Base-by-base conservation (phyloP, 2,888 invertebrate species). In the Acrobasis consociella region DNA sequence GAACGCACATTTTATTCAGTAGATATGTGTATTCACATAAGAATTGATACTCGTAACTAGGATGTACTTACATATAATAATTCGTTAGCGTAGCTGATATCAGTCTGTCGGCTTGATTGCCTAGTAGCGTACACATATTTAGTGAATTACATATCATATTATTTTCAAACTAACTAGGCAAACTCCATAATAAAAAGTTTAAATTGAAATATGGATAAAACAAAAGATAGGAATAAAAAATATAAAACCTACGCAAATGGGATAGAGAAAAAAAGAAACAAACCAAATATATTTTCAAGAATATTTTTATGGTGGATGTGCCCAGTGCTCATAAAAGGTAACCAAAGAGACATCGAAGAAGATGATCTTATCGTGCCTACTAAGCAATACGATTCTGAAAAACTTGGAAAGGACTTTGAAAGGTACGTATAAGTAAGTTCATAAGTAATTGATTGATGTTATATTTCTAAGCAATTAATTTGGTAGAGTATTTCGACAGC, bases 281-380 rank as follows among this genome's bases (percentile, higher is more conserved):
- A 84, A n/a, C 87, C 90, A 0, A 90, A 89, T 66, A 64, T 87
- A 53, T 65, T 92, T 1, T 89, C 92, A 1, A 78, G 76, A 65
- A 60, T 92, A 17, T 91, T 93, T 66, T 72, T 93, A 49, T 92
- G 92, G 78, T 93, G 93, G 93, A 78, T 93, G 64, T 88, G 87
- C 66, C 93, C 93, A 9, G 87, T 93, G 60, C 73, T 93, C 9
- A 82, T 90, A 62, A 93, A 91, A 70, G 95, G 95, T 7, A 91
- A 93, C 64, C 90, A 80, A 73, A 88, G 93, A 68, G 94, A 94
- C 65, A 86, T 97, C 11, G 94, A 94, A 71, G 92, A 95, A 60
- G 86, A 91, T 9, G 96, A 97, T 83, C 87, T 97, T 31, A 94
- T 95, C 38, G 66, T 81, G 53, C 93, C 94, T 0, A 86, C 94